Conservation (phyloP, 2,888 invertebrate species). For the Trissoscelio sp. region DNA sequence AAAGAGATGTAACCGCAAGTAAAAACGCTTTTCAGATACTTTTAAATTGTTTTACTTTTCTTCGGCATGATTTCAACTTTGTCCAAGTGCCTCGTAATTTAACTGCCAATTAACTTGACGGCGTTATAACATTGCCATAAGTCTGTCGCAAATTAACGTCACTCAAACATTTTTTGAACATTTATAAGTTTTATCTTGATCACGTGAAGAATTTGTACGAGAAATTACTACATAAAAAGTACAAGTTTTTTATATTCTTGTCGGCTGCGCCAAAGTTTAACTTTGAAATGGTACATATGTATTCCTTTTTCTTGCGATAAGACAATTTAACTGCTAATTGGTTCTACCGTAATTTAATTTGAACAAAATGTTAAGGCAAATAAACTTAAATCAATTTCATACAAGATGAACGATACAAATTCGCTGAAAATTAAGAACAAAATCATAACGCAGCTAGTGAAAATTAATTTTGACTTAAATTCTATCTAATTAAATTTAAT, state of each 20-base stretch:
- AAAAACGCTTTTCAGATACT: conserved; percentile 27
- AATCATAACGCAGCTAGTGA: not conserved
- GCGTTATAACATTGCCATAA: not conserved
- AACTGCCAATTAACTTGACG: not conserved
- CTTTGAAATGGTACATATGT: too few species aligned
- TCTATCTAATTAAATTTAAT: conserved; percentile 4
- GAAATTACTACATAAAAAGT: not conserved
- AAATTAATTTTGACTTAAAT: not conserved
- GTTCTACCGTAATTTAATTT: too few species aligned
- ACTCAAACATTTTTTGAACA: not conserved
- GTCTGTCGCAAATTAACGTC: not conserved
- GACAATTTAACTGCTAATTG: too few species aligned
- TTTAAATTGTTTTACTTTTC: conserved; percentile 38
- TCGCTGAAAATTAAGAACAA: not conserved
- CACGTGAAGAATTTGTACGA: not conserved
- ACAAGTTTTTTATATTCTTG: not conserved
- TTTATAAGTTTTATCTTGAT: not conserved
- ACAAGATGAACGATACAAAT: not conserved
- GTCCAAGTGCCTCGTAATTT: not conserved
- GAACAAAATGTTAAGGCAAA: not conserved
- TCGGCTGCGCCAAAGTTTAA: conserved; percentile 1
- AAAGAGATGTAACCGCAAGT: conserved; percentile 29
- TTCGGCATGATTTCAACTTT: not conserved
- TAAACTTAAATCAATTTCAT: not conserved
- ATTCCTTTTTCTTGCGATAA: too few species aligned